These are phyloP conservation scores for Nasonia oneida DNA, from an alignment of 2,888 invertebrate species.

Conservation along the genomic window DNA sequence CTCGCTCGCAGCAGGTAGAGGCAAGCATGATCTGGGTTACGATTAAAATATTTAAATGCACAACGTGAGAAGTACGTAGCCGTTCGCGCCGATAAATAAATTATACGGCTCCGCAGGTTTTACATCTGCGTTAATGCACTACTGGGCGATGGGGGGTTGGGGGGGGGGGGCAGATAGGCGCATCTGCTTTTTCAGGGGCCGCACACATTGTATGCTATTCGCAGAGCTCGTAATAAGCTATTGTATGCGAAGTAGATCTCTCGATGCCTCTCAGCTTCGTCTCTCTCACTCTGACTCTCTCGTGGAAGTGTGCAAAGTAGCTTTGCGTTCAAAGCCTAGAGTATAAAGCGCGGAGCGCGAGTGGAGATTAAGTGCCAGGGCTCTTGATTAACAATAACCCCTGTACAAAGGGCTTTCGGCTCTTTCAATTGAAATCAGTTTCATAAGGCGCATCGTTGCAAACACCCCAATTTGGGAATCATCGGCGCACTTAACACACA, in stretches of 20 bases:
- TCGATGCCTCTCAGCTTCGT: conserved; percentile 38
- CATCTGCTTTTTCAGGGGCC: conserved; percentile 30
- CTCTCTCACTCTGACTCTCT: conserved; percentile 30
- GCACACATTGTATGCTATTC: background rate
- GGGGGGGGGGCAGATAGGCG: background rate
- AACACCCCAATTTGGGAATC: conserved; percentile 21
- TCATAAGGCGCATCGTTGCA: conserved; percentile 67
- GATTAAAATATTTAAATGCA: conserved; percentile 19
- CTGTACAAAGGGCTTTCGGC: conserved; percentile 69
- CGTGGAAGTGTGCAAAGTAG: conserved; percentile 58
- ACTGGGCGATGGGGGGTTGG: background rate
- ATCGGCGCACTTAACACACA: conserved; percentile 1
- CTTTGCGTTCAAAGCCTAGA: conserved; percentile 49
- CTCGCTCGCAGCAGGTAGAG: background rate
- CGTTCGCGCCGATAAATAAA: conserved; percentile 28
- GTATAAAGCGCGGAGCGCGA: conserved; percentile 31
- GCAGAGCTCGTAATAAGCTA: conserved; percentile 53
- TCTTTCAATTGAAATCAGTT: conserved; percentile 75
- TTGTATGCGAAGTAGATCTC: conserved; percentile 51
- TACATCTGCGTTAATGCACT: conserved; percentile 1
- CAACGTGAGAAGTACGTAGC: conserved; percentile 2
- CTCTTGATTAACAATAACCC: conserved; percentile 70
- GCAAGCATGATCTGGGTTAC: background rate
- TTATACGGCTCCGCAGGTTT: background rate
- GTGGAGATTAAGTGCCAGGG: conserved; percentile 58